phyloP scores from a whole-genome alignment of 2,113 vertebrate species.

The Malurus alboscapulatus region DNA sequence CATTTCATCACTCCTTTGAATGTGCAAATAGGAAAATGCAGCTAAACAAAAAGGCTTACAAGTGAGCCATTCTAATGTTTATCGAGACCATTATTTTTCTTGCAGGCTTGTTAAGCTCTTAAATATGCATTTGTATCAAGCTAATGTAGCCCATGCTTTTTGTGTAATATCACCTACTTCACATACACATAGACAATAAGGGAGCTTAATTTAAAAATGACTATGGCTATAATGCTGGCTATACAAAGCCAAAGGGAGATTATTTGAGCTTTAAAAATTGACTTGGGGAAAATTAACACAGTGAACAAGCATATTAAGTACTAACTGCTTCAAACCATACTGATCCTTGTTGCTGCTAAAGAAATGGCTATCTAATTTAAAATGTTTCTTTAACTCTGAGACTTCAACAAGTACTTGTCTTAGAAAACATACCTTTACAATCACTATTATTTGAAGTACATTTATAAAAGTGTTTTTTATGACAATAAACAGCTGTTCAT shows the following conservation, averaged over 20 bases:
- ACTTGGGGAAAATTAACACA: constrained; percentile 20
- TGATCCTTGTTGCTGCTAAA: neutral
- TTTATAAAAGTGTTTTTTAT: neutral
- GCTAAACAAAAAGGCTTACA: constrained; percentile 4
- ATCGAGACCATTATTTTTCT: constrained; percentile 1
- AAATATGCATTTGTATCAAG: constrained; percentile 12
- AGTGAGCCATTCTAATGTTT: constrained; percentile 19
- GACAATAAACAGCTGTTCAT: neutral
- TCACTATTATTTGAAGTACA: neutral
- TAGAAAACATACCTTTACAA: neutral
- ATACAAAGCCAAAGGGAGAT: constrained; percentile 7
- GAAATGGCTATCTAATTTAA: neutral
- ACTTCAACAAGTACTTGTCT: neutral
- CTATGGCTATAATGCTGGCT: neutral
- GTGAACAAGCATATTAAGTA: neutral
- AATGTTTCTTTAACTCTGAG: neutral
- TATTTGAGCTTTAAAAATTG: constrained; percentile 22
- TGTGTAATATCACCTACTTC: constrained; percentile 10
- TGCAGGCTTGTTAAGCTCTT: constrained; percentile 17
- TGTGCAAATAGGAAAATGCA: neutral
- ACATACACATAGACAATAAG: neutral
- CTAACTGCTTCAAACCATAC: neutral
- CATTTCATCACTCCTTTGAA: constrained; percentile 7
- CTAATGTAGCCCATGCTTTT: constrained; percentile 1
- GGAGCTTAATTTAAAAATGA: constrained; percentile 28